Evolutionary conservation across 2,888 invertebrate genomes (phyloP).

Genomic region (Drosophila kuntzei): DNA sequence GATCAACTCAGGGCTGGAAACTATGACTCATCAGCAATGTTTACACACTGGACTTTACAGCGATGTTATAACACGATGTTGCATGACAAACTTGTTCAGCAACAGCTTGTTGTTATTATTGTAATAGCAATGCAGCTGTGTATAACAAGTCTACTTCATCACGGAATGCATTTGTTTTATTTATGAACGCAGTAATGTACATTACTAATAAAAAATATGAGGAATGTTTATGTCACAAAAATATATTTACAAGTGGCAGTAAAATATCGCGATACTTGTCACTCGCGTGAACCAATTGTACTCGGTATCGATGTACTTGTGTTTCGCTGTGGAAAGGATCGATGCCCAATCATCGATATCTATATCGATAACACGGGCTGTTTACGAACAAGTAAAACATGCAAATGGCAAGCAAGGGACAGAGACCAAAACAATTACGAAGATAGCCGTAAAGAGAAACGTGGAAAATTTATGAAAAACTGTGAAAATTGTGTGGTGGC

Average conservation of each 20-base stretch:
- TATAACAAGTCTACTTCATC: background rate
- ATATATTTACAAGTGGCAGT: too few species aligned
- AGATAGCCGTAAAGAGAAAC: conserved; percentile 69
- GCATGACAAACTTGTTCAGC: background rate
- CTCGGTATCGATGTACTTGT: conserved; percentile 18
- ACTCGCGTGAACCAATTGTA: background rate
- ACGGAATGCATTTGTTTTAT: background rate
- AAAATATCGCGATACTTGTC: too few species aligned
- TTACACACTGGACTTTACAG: background rate
- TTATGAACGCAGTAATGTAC: background rate
- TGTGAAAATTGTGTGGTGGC: conserved; percentile 75
- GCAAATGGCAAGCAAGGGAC: conserved; percentile 66
- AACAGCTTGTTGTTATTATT: background rate
- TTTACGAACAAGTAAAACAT: conserved; percentile 75
- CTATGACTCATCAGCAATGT: conserved; percentile 14
- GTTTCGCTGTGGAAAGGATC: conserved; percentile 9
- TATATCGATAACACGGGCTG: conserved; percentile 54
- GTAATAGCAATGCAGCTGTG: background rate
- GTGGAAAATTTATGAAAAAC: conserved; percentile 78
- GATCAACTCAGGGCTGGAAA: conserved; percentile 18
- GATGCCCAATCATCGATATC: conserved; percentile 30
- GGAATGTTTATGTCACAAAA: background rate
- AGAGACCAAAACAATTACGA: conserved; percentile 80
- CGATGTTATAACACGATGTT: background rate
- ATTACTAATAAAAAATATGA: background rate